phyloP scores from a whole-genome alignment of 2,888 invertebrate species.

The Calameuta pallipes region DNA sequence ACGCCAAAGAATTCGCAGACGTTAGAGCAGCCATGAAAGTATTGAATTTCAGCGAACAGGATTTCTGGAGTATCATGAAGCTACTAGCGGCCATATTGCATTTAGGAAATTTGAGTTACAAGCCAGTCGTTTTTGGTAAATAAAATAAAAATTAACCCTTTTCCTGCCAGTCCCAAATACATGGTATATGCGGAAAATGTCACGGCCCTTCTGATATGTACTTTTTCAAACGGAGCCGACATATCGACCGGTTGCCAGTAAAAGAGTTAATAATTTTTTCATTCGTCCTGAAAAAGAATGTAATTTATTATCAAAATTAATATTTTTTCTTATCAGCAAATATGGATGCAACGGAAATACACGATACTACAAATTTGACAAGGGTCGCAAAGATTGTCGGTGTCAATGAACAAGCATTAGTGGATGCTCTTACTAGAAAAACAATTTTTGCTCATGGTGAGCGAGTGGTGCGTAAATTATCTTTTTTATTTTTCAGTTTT shows the following conservation, averaged over 20 bases:
- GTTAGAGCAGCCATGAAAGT: conserved; percentile 94
- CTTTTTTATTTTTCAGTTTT: not conserved
- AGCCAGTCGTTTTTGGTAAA: conserved; percentile 71
- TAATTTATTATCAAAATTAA: not conserved
- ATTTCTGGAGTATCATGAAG: conserved; percentile 86
- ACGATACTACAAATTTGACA: conserved; percentile 76
- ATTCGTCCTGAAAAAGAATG: not conserved
- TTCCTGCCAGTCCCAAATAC: no score
- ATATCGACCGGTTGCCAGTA: no score
- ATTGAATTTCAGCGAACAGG: conserved; percentile 85
- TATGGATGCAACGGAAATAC: conserved; percentile 88
- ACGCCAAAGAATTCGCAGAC: conserved; percentile 86
- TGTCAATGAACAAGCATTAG: conserved; percentile 76
- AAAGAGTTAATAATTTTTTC: not conserved
- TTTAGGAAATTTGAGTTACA: conserved; percentile 90
- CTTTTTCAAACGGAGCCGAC: no score
- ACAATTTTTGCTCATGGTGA: conserved; percentile 89
- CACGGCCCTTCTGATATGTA: no score
- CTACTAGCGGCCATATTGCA: conserved; percentile 90
- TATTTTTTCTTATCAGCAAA: conserved; percentile 71
- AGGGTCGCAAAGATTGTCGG: conserved; percentile 80
- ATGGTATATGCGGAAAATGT: no score
- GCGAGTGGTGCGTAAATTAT: conserved; percentile 73
- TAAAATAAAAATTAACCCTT: not conserved
- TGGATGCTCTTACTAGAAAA: conserved; percentile 85